These are phyloP conservation scores for Takifugu rubripes DNA, from an alignment of 2,797 vertebrate species.

Conservation along the genomic window DNA sequence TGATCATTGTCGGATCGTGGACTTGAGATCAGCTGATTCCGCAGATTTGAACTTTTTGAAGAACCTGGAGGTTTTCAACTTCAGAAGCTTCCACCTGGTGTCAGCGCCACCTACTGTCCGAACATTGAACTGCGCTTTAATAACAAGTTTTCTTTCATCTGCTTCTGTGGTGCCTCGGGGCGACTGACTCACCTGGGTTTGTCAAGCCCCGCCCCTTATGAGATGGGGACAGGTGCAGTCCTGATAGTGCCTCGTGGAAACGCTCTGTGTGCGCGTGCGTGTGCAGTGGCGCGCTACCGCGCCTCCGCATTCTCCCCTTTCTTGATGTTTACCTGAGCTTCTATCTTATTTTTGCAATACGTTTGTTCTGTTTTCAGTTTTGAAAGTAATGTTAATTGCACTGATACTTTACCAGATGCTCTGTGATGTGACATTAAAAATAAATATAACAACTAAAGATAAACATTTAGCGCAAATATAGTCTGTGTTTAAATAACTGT, in stretches of 20 bases:
- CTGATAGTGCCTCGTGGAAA: neutral
- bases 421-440: constrained; percentile 61
- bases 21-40: too few species aligned
- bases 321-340: neutral
- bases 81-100: too few species aligned
- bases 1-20: too few species aligned
- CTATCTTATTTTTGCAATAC: constrained; percentile 66
- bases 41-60: too few species aligned
- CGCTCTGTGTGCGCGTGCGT: neutral
- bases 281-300: neutral
- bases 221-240: neutral
- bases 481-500: constrained; percentile 51
- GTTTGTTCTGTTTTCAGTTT: constrained; percentile 50
- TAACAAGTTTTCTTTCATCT: neutral
- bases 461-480: constrained; percentile 17
- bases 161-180: neutral
- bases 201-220: neutral
- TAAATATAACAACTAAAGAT: constrained; percentile 66
- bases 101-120: too few species aligned
- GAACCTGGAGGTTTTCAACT: too few species aligned
- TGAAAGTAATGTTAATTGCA: constrained; percentile 70
- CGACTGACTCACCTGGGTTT: neutral
- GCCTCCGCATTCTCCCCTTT: neutral
- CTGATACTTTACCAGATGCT: constrained; percentile 69
- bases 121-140: neutral